A percentile compares a stretch with the other conserved stretches of the same genome.
These are phyloP conservation scores for Spermophilus dauricus DNA, from an alignment of 2,113 vertebrate species.

Conservation along the genomic window DNA sequence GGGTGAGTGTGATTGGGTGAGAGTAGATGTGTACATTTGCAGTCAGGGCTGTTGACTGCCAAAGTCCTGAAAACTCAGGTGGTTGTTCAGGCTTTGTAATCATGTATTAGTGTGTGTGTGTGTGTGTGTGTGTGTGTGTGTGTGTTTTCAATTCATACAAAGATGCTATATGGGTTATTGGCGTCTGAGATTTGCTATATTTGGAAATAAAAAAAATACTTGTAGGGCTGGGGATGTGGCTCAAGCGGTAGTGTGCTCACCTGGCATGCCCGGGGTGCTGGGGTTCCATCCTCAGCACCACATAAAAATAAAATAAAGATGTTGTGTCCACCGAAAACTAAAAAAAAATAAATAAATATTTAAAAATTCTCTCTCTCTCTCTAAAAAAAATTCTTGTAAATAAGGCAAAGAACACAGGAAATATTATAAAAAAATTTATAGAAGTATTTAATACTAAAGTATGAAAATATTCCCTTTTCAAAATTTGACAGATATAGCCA, in stretches of 20 bases:
- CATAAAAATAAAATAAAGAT: no score
- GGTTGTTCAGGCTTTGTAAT: neutral
- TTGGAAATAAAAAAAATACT: conserved; percentile 11
- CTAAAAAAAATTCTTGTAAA: neutral
- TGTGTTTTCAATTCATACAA: neutral
- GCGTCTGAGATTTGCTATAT: neutral
- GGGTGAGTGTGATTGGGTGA: neutral
- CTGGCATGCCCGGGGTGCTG: no score
- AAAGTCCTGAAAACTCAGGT: neutral
- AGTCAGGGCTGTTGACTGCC: neutral
- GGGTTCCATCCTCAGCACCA: no score
- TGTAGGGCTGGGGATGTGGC: no score
- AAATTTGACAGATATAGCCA: neutral
- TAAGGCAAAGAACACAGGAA: neutral
- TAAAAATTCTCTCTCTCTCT: no score
- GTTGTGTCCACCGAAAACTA: no score
- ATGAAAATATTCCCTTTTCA: neutral
- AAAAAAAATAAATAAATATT: no score
- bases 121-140: neutral
- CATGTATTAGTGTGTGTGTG: neutral
- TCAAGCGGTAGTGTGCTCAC: no score
- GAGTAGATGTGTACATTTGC: neutral
- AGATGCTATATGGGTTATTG: neutral
- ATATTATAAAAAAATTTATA: neutral
- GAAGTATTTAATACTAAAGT: conserved; percentile 3